Evolutionary conservation across 2,888 invertebrate species (phyloP).

Genomic region (Cheiracanthium punctorium): DNA sequence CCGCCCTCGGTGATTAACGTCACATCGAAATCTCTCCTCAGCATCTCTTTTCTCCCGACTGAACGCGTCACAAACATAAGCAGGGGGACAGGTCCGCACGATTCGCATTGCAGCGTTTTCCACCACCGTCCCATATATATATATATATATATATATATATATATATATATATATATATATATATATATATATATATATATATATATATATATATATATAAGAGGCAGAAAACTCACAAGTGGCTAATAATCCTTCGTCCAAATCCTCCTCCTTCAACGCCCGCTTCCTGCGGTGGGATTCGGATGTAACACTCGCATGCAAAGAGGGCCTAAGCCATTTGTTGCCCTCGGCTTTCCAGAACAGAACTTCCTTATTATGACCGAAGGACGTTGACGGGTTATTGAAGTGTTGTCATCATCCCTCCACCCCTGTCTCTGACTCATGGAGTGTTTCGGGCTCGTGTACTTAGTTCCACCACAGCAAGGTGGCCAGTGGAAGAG

Average conservation of each 20-base stretch:
- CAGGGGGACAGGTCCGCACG: too few species aligned
- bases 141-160: too few species aligned
- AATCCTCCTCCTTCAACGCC: background rate
- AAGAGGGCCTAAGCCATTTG: slow-evolving; percentile 23
- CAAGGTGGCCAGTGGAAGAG: background rate
- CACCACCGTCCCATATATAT: too few species aligned
- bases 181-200: too few species aligned
- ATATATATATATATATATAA: too few species aligned
- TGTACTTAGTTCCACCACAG: background rate
- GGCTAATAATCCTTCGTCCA: background rate
- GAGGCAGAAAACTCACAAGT: background rate
- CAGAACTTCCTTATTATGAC: slow-evolving; percentile 42
- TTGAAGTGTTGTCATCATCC: slow-evolving; percentile 12
- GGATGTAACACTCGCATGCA: slow-evolving; percentile 12
- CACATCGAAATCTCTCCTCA: background rate
- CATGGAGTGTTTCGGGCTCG: background rate
- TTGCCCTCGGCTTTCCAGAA: slow-evolving; percentile 20
- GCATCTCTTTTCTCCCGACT: background rate
- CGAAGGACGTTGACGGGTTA: background rate
- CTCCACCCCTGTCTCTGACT: slow-evolving; percentile 1
- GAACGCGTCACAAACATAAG: too few species aligned
- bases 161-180: too few species aligned
- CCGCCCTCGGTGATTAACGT: background rate
- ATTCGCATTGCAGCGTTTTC: too few species aligned
- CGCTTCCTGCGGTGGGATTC: slow-evolving; percentile 6